Conservation (phyloP, 2,888 invertebrate species). For the Toxonevra muliebris region DNA sequence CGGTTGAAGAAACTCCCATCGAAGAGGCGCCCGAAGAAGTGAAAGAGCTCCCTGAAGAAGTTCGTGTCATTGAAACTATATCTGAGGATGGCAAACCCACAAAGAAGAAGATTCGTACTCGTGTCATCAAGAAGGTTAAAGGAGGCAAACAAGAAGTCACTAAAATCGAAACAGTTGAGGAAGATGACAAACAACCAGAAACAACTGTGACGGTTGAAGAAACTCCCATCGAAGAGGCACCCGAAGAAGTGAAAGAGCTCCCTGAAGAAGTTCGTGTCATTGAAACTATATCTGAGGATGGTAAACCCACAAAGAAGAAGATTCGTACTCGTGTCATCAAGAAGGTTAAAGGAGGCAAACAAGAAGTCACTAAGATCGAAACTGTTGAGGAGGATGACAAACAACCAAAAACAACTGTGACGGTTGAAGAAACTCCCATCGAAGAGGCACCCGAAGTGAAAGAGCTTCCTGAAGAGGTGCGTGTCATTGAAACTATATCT, state of each 20-base stretch:
- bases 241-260: slow-evolving; percentile 23
- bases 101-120: slow-evolving; percentile 28
- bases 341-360: slow-evolving; percentile 53
- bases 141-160: slow-evolving; percentile 38
- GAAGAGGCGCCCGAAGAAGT: slow-evolving; percentile 24
- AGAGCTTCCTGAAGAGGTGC: slow-evolving; percentile 47
- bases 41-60: slow-evolving; percentile 29
- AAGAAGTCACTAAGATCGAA: slow-evolving; percentile 62
- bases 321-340: slow-evolving; percentile 34
- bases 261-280: slow-evolving; percentile 53
- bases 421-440: slow-evolving; percentile 54
- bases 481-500: slow-evolving; percentile 62
- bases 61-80: slow-evolving; percentile 23
- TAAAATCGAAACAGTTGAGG: slow-evolving; percentile 49
- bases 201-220: slow-evolving; percentile 32
- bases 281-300: slow-evolving; percentile 44
- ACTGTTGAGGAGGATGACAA: slow-evolving; percentile 54
- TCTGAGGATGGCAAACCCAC: slow-evolving; percentile 31
- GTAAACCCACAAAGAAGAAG: slow-evolving; percentile 30
- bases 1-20: slow-evolving; percentile 53
- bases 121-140: slow-evolving; percentile 44
- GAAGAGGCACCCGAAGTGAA: slow-evolving; percentile 38
- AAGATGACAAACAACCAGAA: slow-evolving; percentile 56
- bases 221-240: slow-evolving; percentile 18
- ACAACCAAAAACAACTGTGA: slow-evolving; percentile 44